Conservation (phyloP, 2,888 invertebrate genomes). For the Phrixothrix hirtus region DNA sequence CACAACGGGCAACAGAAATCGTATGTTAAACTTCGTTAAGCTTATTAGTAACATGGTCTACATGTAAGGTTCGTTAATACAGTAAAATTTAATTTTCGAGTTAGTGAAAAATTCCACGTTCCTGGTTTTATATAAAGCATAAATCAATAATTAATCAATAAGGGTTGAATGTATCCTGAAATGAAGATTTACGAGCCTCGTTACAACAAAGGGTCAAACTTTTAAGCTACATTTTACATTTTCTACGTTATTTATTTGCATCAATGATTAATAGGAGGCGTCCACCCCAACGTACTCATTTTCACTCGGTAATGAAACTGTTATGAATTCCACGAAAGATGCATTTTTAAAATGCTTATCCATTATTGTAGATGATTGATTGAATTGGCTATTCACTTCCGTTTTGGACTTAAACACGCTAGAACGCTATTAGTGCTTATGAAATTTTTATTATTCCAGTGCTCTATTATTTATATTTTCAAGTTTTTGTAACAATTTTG, state of each 20-base stretch:
- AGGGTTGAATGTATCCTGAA: not conserved
- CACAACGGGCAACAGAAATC: not conserved
- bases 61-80: too few species aligned
- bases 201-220: constrained; percentile 1
- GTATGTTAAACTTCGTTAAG: too few species aligned
- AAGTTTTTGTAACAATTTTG: too few species aligned
- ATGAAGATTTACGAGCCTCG: not conserved
- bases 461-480: too few species aligned
- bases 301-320: constrained; percentile 1
- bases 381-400: not conserved
- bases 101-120: too few species aligned
- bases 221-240: constrained; percentile 8
- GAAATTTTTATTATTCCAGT: not conserved
- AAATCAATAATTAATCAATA: constrained; percentile 3
- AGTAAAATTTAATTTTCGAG: too few species aligned
- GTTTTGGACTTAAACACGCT: not conserved
- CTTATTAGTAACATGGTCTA: too few species aligned
- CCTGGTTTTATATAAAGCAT: too few species aligned
- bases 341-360: not conserved
- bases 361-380: not conserved
- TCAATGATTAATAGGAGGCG: constrained; percentile 6
- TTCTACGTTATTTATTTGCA: constrained; percentile 13
- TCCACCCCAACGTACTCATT: constrained; percentile 10
- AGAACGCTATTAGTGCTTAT: not conserved
- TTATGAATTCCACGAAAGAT: not conserved